These are phyloP conservation scores for Gorsachius goisagi DNA, from an alignment of 2,113 vertebrate species.

Conservation along the genomic window DNA sequence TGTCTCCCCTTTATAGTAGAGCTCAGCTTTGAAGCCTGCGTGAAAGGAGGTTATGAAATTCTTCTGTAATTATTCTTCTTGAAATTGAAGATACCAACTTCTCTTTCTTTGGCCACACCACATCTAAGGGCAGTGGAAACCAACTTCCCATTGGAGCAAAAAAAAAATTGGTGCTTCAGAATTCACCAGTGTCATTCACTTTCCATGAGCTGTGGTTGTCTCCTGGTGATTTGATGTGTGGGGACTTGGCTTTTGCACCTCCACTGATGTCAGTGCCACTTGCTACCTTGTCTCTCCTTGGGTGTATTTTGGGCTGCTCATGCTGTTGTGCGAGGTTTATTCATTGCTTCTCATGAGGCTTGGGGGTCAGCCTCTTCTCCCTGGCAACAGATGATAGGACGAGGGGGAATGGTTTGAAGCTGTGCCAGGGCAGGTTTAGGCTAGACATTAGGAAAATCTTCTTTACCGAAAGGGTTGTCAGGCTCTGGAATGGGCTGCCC, in stretches of 20 bases:
- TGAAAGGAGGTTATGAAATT: neutral
- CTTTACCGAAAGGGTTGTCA: no score
- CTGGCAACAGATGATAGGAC: no score
- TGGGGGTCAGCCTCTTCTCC: no score
- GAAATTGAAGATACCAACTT: neutral
- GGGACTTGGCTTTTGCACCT: neutral
- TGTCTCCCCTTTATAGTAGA: neutral
- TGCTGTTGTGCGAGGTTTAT: neutral
- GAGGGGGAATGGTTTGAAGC: no score
- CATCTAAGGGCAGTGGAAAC: neutral
- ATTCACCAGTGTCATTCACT: accelerated
- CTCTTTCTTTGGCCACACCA: neutral
- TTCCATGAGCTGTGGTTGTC: neutral
- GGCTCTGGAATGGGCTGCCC: no score
- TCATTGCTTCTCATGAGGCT: neutral
- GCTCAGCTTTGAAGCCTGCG: neutral
- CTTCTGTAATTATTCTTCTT: neutral
- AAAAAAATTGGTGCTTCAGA: neutral
- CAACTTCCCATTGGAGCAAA: neutral
- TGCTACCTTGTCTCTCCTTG: neutral
- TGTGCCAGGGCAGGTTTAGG: no score
- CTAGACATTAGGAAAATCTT: no score
- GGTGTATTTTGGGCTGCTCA: neutral
- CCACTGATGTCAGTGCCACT: neutral
- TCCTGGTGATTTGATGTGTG: neutral